Percentiles rank a stretch among this genome's conserved stretches.
phyloP scores from a whole-genome alignment of 2,113 vertebrate species.

The Meriones unguiculatus region DNA sequence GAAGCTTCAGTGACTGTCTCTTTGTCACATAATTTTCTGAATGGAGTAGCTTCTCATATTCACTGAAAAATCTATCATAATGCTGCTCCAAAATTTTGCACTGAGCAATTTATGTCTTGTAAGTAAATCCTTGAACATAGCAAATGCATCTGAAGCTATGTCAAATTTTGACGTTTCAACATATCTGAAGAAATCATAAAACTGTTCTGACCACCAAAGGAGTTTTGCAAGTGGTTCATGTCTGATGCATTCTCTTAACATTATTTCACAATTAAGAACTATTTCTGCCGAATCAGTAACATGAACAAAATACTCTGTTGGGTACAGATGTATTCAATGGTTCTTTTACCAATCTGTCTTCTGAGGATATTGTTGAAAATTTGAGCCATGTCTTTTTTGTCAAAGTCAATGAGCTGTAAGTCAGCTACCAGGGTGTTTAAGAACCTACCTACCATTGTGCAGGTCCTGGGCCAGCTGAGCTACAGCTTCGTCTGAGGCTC shows the following conservation, averaged over 20 bases:
- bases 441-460: constrained; percentile 96
- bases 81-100: no score
- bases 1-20: constrained; percentile 84
- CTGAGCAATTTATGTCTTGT: no score
- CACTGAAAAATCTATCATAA: no score
- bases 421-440: constrained; percentile 94
- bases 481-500: constrained; percentile 96
- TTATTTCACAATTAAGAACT: constrained; percentile 93
- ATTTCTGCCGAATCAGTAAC: constrained; percentile 95
- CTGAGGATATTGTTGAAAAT: constrained; percentile 99
- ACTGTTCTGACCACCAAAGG: constrained; percentile 93
- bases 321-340: constrained; percentile 98
- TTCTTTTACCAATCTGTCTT: constrained; percentile 97
- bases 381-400: constrained; percentile 98
- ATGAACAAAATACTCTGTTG: constrained; percentile 99
- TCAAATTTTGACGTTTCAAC: constrained; percentile 94
- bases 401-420: constrained; percentile 96
- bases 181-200: constrained; percentile 94
- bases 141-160: constrained; percentile 93
- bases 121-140: constrained; percentile 89
- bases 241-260: constrained; percentile 93
- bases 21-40: no score
- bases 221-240: constrained; percentile 93
- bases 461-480: constrained; percentile 97
- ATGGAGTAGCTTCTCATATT: no score